Percentiles rank a stretch among this genome's conserved stretches.
These are phyloP conservation scores for Sebastes itinus DNA, from an alignment of 2,797 vertebrate genomes.

Conservation along the genomic window DNA sequence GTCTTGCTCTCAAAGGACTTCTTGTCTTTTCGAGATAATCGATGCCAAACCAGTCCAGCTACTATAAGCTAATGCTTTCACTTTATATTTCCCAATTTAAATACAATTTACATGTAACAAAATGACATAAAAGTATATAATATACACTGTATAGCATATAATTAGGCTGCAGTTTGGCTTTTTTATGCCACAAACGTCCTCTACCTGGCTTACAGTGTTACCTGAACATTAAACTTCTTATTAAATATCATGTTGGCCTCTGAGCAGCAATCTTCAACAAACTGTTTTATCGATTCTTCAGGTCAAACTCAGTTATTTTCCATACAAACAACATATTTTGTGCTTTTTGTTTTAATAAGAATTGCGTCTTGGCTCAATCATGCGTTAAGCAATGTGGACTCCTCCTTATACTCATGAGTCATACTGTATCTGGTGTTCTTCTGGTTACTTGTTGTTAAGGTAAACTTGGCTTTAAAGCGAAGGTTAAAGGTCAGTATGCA, in stretches of 20 bases:
- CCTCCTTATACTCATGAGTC: slow-evolving; percentile 30
- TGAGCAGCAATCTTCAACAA: neutral
- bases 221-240: slow-evolving; percentile 41
- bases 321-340: neutral
- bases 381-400: neutral
- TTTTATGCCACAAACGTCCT: neutral
- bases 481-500: slow-evolving; percentile 38
- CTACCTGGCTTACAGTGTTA: neutral
- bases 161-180: neutral
- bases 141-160: neutral
- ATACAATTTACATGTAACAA: neutral
- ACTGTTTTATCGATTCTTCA: slow-evolving; percentile 1
- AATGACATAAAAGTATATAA: neutral
- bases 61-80: neutral
- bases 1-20: neutral
- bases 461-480: neutral
- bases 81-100: neutral
- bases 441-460: slow-evolving; percentile 19
- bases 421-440: slow-evolving; percentile 12
- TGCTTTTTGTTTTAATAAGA: neutral
- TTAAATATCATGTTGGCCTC: slow-evolving; percentile 25
- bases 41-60: slow-evolving; percentile 16
- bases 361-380: neutral
- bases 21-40: neutral
- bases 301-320: neutral